phyloP scores from a whole-genome alignment of 2,888 invertebrate genomes.

The Nomada flava region DNA sequence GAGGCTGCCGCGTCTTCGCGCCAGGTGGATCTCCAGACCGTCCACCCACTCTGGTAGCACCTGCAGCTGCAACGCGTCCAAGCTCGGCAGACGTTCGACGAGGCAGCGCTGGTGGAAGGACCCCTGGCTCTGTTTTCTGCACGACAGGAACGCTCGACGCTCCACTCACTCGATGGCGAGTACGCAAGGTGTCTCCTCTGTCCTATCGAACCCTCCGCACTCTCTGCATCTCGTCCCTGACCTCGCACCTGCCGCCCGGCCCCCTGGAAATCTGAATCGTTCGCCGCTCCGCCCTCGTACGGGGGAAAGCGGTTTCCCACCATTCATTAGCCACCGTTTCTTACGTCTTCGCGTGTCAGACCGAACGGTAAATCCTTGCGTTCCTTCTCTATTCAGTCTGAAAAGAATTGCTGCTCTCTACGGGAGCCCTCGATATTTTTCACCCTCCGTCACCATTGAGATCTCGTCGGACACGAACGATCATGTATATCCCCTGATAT shows the following conservation, averaged over 20 bases:
- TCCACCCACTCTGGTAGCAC: constrained; percentile 77
- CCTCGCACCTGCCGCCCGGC: background rate
- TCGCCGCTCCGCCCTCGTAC: too few species aligned
- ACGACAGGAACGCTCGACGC: constrained; percentile 70
- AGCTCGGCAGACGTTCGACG: constrained; percentile 59
- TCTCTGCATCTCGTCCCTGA: background rate
- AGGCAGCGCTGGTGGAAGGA: constrained; percentile 71
- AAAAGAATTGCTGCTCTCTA: background rate
- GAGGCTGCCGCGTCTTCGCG: constrained; percentile 49
- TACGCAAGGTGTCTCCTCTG: constrained; percentile 80
- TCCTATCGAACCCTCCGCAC: constrained; percentile 44
- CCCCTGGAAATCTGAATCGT: too few species aligned
- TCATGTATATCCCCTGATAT: background rate
- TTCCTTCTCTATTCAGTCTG: too few species aligned
- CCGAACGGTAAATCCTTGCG: background rate
- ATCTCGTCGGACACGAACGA: background rate
- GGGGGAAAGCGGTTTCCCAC: too few species aligned
- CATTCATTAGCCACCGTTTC: background rate
- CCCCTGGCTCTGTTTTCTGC: constrained; percentile 71
- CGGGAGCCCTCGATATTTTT: background rate
- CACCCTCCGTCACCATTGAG: background rate
- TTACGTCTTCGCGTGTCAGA: background rate
- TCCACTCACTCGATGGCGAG: constrained; percentile 82
- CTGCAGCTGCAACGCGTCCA: constrained; percentile 76
- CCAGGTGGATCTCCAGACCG: constrained; percentile 66